Conservation (phyloP, 1,140 invertebrate species). For the Nomia melanderi region DNA sequence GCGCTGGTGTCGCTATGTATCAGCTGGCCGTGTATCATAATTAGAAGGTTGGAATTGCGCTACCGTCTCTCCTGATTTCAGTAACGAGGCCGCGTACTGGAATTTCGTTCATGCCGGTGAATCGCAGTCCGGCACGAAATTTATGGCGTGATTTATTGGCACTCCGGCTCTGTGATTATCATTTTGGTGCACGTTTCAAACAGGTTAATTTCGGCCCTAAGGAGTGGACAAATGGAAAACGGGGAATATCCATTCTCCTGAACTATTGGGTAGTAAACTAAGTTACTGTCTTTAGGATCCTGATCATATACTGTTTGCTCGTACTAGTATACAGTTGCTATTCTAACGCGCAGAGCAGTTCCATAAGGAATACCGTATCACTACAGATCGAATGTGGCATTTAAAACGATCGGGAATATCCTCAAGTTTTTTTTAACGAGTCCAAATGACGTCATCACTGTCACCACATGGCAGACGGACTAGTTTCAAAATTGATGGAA, state of each 20-base stretch:
- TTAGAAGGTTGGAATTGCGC: slow-evolving; percentile 40
- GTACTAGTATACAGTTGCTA: too few species aligned
- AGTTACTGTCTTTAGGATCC: too few species aligned
- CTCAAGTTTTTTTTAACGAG: too few species aligned
- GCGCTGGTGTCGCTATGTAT: not conserved
- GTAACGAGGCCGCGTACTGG: slow-evolving; percentile 39
- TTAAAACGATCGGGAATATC: too few species aligned
- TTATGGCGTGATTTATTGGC: slow-evolving; percentile 39
- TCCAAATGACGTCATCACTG: too few species aligned
- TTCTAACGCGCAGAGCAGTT: too few species aligned
- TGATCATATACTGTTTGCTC: too few species aligned
- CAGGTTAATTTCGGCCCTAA: slow-evolving; percentile 1
- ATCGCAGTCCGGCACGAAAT: slow-evolving; percentile 27
- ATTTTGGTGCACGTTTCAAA: slow-evolving; percentile 24
- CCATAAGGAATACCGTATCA: too few species aligned
- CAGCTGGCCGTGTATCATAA: slow-evolving; percentile 38
- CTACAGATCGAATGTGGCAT: too few species aligned
- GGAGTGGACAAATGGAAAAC: not conserved
- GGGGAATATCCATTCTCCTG: not conserved
- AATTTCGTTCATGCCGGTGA: slow-evolving; percentile 38
- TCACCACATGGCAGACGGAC: too few species aligned
- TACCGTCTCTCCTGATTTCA: not conserved
- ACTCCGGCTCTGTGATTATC: slow-evolving; percentile 26
- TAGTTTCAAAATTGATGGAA: too few species aligned
- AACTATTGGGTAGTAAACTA: too few species aligned